Evolutionary conservation across 2,113 vertebrate genomes (phyloP).

Genomic region (Epinephelus lanceolatus): DNA sequence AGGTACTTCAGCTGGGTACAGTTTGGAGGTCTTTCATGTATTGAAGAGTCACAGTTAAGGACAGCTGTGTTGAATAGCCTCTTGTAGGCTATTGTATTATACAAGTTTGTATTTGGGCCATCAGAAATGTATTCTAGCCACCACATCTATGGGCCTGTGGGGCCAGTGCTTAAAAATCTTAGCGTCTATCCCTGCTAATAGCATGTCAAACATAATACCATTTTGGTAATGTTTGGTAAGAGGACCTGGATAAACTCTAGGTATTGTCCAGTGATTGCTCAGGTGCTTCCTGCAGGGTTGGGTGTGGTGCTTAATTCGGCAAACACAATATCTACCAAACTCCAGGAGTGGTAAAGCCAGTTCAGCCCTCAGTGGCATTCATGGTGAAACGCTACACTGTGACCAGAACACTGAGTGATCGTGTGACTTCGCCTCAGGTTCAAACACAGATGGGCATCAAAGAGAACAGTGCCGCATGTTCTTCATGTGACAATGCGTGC

Average conservation of each 20-base stretch:
- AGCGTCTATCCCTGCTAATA: too few species aligned
- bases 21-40: too few species aligned
- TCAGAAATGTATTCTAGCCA: too few species aligned
- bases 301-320: not conserved
- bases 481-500: constrained; percentile 40
- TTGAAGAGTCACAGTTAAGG: too few species aligned
- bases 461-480: constrained; percentile 48
- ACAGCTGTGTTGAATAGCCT: too few species aligned
- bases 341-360: constrained; percentile 23
- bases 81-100: too few species aligned
- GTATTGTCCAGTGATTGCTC: constrained; percentile 5
- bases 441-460: constrained; percentile 74
- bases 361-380: constrained; percentile 38
- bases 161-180: too few species aligned
- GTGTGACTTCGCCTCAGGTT: constrained; percentile 66
- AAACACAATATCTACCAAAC: constrained; percentile 21
- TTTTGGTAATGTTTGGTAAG: not conserved
- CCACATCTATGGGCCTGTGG: too few species aligned
- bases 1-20: too few species aligned
- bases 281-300: not conserved
- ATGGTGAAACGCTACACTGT: constrained; percentile 56
- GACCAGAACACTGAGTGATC: constrained; percentile 30
- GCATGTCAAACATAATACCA: too few species aligned
- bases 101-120: too few species aligned
- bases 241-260: not conserved